Evolutionary conservation across 2,888 invertebrate genomes (phyloP), one percentile per base, ranked within the genome.

Genomic region (Noctua pronuba): DNA sequence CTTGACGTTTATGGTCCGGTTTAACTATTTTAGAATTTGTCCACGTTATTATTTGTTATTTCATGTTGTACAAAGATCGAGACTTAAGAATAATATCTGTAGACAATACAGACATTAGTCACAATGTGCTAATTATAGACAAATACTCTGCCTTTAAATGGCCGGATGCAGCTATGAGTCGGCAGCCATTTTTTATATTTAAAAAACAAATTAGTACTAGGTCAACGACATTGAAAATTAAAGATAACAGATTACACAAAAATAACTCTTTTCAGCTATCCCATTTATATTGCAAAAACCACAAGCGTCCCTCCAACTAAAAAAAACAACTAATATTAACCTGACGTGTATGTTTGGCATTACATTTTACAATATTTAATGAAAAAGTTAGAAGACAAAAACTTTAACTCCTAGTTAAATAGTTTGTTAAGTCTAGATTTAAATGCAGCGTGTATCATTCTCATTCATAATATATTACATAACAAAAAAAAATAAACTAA

Each of bases 341-440:
- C 76, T 77, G 82, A 75, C 78, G 73, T 83, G 83, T 76, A 81
- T 83, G 88, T 88, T 89, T 88, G 83, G 88, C 79, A 77, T 87
- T 77, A 87, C 75, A 82, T 81, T 80, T 49, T 75, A 86, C 80
- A 85, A 82, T 76, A 79, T 78, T 73, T 74, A 64, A 75, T 86
- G 65, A 81, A 80, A 82, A 75, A 58, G 44, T 76, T 73, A 87
- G 75, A 81, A 77, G 80, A 89, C 70, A 81, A 84, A 82, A 84
- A 78, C 75, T 69, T 82, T 71, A 78, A 76, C 28, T 38, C 38
- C 74, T 82, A 85, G 68, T 71, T 74, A 55, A 72, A 81, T 52
- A 67, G n/a, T 77, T 62, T 68, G 80, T 67, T 49, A 73, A 77
- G 75, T 76, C 76, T 79, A 87, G 82, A 74, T 87, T 80, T 86